phyloP scores from a whole-genome alignment of 2,888 invertebrate species.

The Parnassius glacialis region DNA sequence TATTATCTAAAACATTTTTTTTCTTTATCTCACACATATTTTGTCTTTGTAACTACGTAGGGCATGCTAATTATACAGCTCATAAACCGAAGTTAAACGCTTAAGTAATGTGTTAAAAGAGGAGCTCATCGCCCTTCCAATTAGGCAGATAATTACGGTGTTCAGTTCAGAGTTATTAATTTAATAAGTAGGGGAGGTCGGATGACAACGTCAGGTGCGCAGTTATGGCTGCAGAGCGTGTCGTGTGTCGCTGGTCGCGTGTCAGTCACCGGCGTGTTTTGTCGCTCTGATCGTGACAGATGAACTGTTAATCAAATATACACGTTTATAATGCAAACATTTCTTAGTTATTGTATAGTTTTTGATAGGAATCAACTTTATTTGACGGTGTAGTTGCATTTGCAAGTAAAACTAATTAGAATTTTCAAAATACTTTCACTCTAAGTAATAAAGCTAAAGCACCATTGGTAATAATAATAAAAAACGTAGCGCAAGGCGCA shows the following conservation, averaged over 20 bases:
- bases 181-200: slow-evolving; percentile 74
- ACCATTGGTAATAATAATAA: not conserved
- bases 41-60: slow-evolving; percentile 5
- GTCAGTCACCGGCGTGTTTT: slow-evolving; percentile 33
- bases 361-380: too few relatives aligned
- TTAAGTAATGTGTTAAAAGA: slow-evolving; percentile 73
- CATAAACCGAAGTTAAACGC: slow-evolving; percentile 73
- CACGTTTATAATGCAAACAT: too few relatives aligned
- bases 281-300: slow-evolving; percentile 25
- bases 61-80: slow-evolving; percentile 68
- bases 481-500: slow-evolving; percentile 9
- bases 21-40: not conserved
- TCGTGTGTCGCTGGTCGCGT: slow-evolving; percentile 33
- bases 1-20: not conserved
- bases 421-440: too few relatives aligned
- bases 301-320: slow-evolving; percentile 9
- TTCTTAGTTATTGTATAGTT: too few relatives aligned
- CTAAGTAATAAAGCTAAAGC: too few relatives aligned
- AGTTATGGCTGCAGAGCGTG: slow-evolving; percentile 23
- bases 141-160: slow-evolving; percentile 75
- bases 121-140: slow-evolving; percentile 75
- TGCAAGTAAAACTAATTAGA: too few relatives aligned
- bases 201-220: slow-evolving; percentile 55
- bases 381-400: too few relatives aligned
- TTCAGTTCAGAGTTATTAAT: slow-evolving; percentile 78